Evolutionary conservation across 2,888 invertebrate species (phyloP).

Genomic region (Pemphredon lugubris): DNA sequence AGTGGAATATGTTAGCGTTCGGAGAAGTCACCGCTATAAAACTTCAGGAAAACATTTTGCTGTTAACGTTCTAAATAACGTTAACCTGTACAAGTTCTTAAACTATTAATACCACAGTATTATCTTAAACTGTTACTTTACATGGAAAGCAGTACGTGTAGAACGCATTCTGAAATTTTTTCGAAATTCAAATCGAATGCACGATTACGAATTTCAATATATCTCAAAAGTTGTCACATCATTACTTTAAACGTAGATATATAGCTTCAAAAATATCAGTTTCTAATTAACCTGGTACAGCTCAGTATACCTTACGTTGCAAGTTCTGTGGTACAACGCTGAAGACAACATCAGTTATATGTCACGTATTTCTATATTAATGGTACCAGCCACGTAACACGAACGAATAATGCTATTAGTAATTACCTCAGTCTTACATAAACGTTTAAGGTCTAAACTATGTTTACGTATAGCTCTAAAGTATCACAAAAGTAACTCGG

Average conservation of each 20-base stretch:
- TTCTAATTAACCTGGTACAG: too few relatives aligned
- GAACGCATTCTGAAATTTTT: too few relatives aligned
- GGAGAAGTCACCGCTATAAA: conserved; percentile 44
- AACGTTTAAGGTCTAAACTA: not conserved
- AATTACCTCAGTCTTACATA: conserved; percentile 5
- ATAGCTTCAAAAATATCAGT: too few relatives aligned
- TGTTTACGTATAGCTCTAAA: not conserved
- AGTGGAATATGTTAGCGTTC: conserved; percentile 21
- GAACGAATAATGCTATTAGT: conserved; percentile 13
- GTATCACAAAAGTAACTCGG: not conserved
- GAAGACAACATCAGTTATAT: too few relatives aligned
- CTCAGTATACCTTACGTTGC: too few relatives aligned
- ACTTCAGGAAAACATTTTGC: conserved; percentile 20
- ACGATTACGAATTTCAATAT: too few relatives aligned
- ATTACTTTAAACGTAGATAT: too few relatives aligned
- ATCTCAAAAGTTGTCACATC: too few relatives aligned
- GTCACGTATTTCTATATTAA: not conserved
- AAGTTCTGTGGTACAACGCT: too few relatives aligned
- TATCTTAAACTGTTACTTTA: too few relatives aligned
- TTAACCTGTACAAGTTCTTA: conserved; percentile 33
- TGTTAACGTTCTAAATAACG: not conserved
- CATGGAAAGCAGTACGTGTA: too few relatives aligned
- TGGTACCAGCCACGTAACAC: not conserved
- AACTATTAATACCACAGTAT: conserved; percentile 11
- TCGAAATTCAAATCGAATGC: too few relatives aligned